Conservation (phyloP, 1,140 invertebrate genomes). For the Papilio polyxenes region DNA sequence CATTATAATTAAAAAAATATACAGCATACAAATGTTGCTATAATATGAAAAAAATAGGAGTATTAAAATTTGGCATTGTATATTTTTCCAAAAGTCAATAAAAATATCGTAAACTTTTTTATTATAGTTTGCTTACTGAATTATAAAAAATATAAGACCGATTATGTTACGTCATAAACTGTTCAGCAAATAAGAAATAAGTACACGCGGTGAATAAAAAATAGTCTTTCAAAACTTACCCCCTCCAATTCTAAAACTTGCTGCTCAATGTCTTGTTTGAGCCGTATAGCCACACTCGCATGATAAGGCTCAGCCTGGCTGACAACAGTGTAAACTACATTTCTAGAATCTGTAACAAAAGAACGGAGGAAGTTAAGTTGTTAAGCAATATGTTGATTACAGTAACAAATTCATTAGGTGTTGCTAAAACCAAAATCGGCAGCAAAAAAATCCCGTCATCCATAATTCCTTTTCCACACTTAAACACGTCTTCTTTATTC, state of each 20-base stretch:
- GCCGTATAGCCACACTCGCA: constrained; percentile 67
- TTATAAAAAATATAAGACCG: no score
- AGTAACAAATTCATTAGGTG: no score
- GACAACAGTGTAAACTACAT: constrained; percentile 73
- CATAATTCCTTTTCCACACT: background rate
- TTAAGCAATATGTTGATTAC: no score
- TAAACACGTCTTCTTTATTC: background rate
- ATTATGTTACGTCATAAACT: no score
- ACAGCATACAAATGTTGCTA: background rate
- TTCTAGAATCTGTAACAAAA: constrained; percentile 72
- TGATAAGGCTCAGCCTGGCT: constrained; percentile 76
- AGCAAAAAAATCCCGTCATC: background rate
- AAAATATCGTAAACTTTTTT: no score
- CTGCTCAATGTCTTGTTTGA: constrained; percentile 68
- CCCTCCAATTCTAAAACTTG: constrained; percentile 66
- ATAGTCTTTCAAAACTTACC: constrained; percentile 48
- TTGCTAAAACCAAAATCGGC: background rate
- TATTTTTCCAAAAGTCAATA: no score
- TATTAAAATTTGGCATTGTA: background rate
- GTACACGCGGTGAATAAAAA: no score
- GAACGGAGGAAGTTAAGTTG: no score
- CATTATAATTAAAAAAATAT: background rate
- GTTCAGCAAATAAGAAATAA: no score
- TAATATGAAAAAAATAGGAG: background rate
- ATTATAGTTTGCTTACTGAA: no score